Evolutionary conservation across 2,797 vertebrate genomes (phyloP).

Genomic region (Acanthopagrus latus): DNA sequence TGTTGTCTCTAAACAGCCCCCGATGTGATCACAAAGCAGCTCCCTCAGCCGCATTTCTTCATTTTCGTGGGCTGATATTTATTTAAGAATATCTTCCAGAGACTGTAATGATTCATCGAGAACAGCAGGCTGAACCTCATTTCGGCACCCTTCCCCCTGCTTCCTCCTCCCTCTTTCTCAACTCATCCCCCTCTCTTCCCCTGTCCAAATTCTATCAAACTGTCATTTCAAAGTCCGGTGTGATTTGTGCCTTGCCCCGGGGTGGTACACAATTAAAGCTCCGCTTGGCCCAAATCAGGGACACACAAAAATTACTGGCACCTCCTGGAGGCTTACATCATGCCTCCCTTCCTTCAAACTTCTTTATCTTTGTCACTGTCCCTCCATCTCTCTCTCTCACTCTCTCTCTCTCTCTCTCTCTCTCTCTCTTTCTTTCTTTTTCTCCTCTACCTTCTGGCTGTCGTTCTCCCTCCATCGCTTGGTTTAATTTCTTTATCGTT

Average conservation of each 20-base stretch:
- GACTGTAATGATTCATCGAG: conserved; percentile 62
- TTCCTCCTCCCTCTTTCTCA: neutral
- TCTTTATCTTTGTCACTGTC: conserved; percentile 40
- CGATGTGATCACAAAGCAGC: conserved; percentile 36
- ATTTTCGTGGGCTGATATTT: conserved; percentile 49
- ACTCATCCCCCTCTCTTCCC: conserved; percentile 27
- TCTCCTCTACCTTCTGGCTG: conserved; percentile 32
- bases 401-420: conserved; percentile 14
- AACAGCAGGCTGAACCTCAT: conserved; percentile 63
- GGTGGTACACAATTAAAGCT: conserved; percentile 88
- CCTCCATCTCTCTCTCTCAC: conserved; percentile 16
- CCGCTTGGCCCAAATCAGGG: conserved; percentile 88
- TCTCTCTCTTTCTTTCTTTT: conserved; percentile 18
- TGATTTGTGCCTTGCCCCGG: conserved; percentile 79
- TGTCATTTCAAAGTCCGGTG: conserved; percentile 80
- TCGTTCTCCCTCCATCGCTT: conserved; percentile 13
- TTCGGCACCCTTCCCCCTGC: neutral
- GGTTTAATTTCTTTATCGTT: conserved; percentile 76
- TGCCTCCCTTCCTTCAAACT: conserved; percentile 71
- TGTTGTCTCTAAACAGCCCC: conserved; percentile 27
- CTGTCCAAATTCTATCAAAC: conserved; percentile 81
- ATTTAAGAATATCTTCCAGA: conserved; percentile 52
- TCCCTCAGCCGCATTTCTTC: conserved; percentile 42
- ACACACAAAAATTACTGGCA: conserved; percentile 92
- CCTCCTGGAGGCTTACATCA: conserved; percentile 95